Evolutionary conservation across 1,140 invertebrate genomes (phyloP), one percentile per base, ranked within the genome.

Genomic region (Pogonomyrmex barbatus): DNA sequence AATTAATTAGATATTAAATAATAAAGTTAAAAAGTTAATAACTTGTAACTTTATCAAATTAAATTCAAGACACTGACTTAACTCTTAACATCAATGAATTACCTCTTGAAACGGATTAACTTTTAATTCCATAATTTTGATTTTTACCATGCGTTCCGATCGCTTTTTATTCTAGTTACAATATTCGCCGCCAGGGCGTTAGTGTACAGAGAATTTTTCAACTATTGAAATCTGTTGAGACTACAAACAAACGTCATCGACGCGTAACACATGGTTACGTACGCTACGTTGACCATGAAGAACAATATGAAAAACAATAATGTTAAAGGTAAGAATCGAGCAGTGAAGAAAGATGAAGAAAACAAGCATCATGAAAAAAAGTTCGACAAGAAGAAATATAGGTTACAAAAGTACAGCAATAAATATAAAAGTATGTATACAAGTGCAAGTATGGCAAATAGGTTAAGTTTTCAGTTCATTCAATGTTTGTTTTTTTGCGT

Each of bases 371-470:
- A 14, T 73, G 14, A 95, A 94, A 85, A 96, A 95, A 92, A 94
- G 4, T 97, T 97, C 92, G 95, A 97, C 87, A 97, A 97, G 91
- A 97, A 96, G 75, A 94, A 95, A 17, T 97, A 96, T 82, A 94
- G 96, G 39, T 82, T 96, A 45, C 95, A 96, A 83, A 97, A 96
- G 88, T 97, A 97, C 85, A 97, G 96, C 88, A 96, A 96, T 54
- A 96, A 97, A 89, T 96, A 96, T 77, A 97, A 96, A 94, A 90
- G 95, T 95, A 92, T 85, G 85, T 50, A 9, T 52, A 3, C 30
- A n/a, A 39, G 67, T n/a, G 47, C 60, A 39, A 36, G 24, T 24
- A 24, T 24, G 24, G 24, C n/a, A 73, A 88, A 45, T 75, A 91
- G 89, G 89, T 93, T 92, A 91, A 39, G 60, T 86, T 81, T 71